A percentile compares a stretch with the other conserved stretches of the same genome.
Evolutionary conservation across 1,140 invertebrate genomes (phyloP).

Genomic region (Caenorhabditis brenneri): DNA sequence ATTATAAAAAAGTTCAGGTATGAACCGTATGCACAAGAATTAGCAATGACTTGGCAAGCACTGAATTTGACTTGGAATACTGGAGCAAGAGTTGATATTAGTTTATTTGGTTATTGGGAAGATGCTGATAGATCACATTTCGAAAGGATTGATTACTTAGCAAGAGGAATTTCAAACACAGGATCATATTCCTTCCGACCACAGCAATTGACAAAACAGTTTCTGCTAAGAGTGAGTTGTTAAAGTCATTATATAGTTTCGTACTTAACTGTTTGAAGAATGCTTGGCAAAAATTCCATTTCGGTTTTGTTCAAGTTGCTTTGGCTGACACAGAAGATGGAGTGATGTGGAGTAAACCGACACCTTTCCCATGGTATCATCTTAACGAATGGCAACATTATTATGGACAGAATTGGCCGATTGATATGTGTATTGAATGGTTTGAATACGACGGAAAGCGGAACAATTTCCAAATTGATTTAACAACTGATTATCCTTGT

Average conservation of each 20-base stretch:
- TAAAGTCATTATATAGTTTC: background rate
- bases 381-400: slow-evolving; percentile 82
- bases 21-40: slow-evolving; percentile 50
- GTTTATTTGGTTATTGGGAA: slow-evolving; percentile 59
- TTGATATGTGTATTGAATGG: slow-evolving; percentile 85
- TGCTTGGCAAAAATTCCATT: slow-evolving; percentile 55
- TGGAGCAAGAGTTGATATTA: slow-evolving; percentile 56
- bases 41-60: slow-evolving; percentile 55
- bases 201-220: slow-evolving; percentile 41
- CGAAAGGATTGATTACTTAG: slow-evolving; percentile 51
- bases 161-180: slow-evolving; percentile 53
- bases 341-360: slow-evolving; percentile 85
- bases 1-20: slow-evolving; percentile 42
- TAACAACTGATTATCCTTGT: slow-evolving; percentile 76
- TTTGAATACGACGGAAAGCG: slow-evolving; percentile 79
- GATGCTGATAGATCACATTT: slow-evolving; percentile 58
- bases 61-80: slow-evolving; percentile 57
- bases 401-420: slow-evolving; percentile 79
- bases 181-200: slow-evolving; percentile 54
- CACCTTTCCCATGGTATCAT: slow-evolving; percentile 91
- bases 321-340: slow-evolving; percentile 72
- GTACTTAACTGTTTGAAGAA: background rate
- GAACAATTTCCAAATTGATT: slow-evolving; percentile 57
- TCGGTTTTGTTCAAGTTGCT: slow-evolving; percentile 57
- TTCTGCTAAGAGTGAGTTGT: slow-evolving; percentile 33